Evolutionary conservation across 2,888 invertebrate genomes (phyloP), one percentile per base, ranked within the genome.

Genomic region (Heliconius hortense): DNA sequence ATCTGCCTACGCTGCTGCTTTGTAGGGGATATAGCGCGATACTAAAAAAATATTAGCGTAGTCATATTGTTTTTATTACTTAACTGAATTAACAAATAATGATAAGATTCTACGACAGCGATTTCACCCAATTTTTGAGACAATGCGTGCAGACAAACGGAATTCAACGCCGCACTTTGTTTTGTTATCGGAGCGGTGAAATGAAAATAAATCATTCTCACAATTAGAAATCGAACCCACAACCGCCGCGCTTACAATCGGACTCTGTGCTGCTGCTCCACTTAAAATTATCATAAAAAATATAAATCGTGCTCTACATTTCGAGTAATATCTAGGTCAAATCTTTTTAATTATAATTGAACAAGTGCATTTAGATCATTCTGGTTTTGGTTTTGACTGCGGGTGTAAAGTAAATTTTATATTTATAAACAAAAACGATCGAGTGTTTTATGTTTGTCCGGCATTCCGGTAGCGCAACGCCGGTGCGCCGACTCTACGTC

Each of bases 401-500:
- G 18, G 21, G 5, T 64, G 48, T 15, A 68, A 18, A 74, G 64
- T 77, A 24, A 63, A 69, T 64, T 72, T 70, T 78, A 76, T 79
- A 79, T 78, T 78, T 79, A 78, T 79, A 79, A 79, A 79, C 78
- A 79, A 77, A 28, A 53, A 68, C 75, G 64, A 26, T 71, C 48
- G 62, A 43, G 69, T 78, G 78, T 11, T 24, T 64, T 64, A 64
- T 64, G 64, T 77, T 79, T 78, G 76, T 69, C 56, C 78, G 79
- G 72, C 77, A 76, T 79, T 72, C 71, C 74, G 77, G 77, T 76
- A 77, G 78, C 74, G 77, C 74, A 76, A 73, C 74, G 76, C 66
- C 69, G 75, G 78, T 81, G 82, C 81, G 82, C 80, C 79, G 79
- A 73, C 78, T 79, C 81, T 72, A 18, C 75, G 76, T 43, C 73